A percentile compares a stretch with the other conserved stretches of the same genome.
These are phyloP conservation scores for Gasteruption jaculator DNA, from an alignment of 2,888 invertebrate species.

Conservation along the genomic window DNA sequence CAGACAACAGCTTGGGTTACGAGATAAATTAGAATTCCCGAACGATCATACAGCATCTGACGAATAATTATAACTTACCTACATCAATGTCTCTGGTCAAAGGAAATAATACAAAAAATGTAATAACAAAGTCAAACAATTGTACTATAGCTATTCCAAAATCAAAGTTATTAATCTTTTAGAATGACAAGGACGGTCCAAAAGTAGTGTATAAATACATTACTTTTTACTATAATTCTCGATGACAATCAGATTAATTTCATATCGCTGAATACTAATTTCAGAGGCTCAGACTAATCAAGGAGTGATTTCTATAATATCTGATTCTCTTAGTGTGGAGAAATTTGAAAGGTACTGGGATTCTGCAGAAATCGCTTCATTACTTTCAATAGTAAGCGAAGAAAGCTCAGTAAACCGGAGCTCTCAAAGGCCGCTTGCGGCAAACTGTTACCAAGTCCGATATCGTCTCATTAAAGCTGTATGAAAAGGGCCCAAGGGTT, in stretches of 20 bases:
- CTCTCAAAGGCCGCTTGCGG: slow-evolving; percentile 13
- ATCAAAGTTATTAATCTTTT: slow-evolving; percentile 2
- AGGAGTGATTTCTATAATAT: too few species aligned
- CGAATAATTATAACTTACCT: too few species aligned
- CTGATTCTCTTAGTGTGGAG: too few species aligned
- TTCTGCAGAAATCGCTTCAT: slow-evolving; percentile 21
- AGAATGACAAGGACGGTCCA: too few species aligned
- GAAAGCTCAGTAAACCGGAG: slow-evolving; percentile 26
- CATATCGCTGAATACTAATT: too few species aligned
- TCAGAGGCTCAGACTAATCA: too few species aligned
- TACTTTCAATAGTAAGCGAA: slow-evolving; percentile 17
- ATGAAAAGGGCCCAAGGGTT: slow-evolving; percentile 21
- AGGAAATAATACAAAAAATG: slow-evolving; percentile 17
- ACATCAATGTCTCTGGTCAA: slow-evolving; percentile 20
- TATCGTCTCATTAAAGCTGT: slow-evolving; percentile 29
- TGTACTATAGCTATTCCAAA: background rate
- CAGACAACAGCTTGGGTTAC: slow-evolving; percentile 38
- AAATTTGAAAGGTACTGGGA: too few species aligned
- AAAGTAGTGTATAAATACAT: too few species aligned
- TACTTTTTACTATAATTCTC: too few species aligned
- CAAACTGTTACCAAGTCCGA: slow-evolving; percentile 13
- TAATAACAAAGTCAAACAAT: too few species aligned
- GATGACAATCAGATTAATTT: too few species aligned
- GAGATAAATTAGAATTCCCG: slow-evolving; percentile 36
- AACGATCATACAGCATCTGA: too few species aligned